Conservation (phyloP, 2,888 invertebrate species). For the Cartodere bifasciata region DNA sequence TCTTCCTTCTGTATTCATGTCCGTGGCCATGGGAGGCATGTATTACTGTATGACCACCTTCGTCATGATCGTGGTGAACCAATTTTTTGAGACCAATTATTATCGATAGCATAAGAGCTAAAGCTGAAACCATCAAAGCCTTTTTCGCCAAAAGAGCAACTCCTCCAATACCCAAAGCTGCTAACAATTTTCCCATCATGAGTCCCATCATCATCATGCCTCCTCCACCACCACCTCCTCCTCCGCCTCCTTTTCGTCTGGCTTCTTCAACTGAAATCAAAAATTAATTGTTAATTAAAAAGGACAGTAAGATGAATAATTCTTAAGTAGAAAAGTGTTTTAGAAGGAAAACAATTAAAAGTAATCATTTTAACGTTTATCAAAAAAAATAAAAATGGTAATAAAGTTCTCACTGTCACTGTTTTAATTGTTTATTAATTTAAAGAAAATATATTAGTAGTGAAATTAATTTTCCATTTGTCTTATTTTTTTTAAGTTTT, state of each 20-base stretch:
- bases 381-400: too few species aligned
- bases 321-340: too few species aligned
- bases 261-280: constrained; percentile 47
- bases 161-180: constrained; percentile 62
- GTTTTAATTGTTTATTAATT: too few species aligned
- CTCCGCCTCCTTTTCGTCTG: constrained; percentile 35
- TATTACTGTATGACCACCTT: constrained; percentile 37
- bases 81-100: constrained; percentile 63
- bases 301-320: too few species aligned
- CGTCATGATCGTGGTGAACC: constrained; percentile 39
- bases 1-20: constrained; percentile 41
- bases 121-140: constrained; percentile 43
- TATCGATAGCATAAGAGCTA: constrained; percentile 64
- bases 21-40: constrained; percentile 41
- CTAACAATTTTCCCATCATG: constrained; percentile 68
- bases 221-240: constrained; percentile 38
- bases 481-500: too few species aligned
- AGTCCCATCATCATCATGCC: constrained; percentile 48
- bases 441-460: too few species aligned
- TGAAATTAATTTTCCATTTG: too few species aligned
- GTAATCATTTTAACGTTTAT: too few species aligned
- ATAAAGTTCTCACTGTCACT: too few species aligned
- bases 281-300: too few species aligned
- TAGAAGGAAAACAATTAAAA: too few species aligned
- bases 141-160: constrained; percentile 68